A percentile compares a stretch with the other conserved stretches of the same genome.
Evolutionary conservation across 1,140 invertebrate genomes (phyloP).

Genomic region (Drosophila dunni): DNA sequence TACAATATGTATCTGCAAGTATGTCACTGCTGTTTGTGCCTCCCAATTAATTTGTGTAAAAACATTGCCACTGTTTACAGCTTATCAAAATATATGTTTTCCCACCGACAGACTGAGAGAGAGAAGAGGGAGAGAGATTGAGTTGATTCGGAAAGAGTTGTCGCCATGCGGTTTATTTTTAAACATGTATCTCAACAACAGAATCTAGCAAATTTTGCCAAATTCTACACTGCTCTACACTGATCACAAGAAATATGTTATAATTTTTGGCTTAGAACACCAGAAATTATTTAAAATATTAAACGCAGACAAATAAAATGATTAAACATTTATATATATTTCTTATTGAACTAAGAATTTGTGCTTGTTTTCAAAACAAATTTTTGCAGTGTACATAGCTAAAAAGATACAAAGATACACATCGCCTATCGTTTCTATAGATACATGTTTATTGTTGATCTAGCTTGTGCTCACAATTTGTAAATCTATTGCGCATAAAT

Average conservation of each 20-base stretch:
- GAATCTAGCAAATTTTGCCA: conserved; percentile 14
- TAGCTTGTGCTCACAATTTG: conserved; percentile 24
- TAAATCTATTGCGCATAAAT: conserved; percentile 29
- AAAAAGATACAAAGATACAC: conserved; percentile 3
- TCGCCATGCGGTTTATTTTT: conserved; percentile 48
- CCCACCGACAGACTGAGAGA: not conserved
- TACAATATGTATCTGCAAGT: conserved; percentile 56
- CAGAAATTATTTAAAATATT: too few relatives aligned
- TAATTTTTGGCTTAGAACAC: too few relatives aligned
- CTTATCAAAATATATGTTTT: conserved; percentile 29
- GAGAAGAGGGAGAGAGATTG: not conserved
- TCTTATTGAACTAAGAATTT: too few relatives aligned
- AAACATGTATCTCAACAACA: conserved; percentile 14
- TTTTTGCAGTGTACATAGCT: not conserved
- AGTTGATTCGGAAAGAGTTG: conserved; percentile 36
- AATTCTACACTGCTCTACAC: not conserved
- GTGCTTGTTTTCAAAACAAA: too few relatives aligned
- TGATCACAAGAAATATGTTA: too few relatives aligned
- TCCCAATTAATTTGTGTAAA: conserved; percentile 60
- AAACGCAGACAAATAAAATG: too few relatives aligned
- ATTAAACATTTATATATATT: too few relatives aligned
- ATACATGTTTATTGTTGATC: conserved; percentile 29
- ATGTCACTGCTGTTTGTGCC: conserved; percentile 59
- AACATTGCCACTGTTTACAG: conserved; percentile 66
- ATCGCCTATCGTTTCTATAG: conserved; percentile 1